Evolutionary conservation across 2,113 vertebrate species (phyloP).

Genomic region (Pan troglodytes): DNA sequence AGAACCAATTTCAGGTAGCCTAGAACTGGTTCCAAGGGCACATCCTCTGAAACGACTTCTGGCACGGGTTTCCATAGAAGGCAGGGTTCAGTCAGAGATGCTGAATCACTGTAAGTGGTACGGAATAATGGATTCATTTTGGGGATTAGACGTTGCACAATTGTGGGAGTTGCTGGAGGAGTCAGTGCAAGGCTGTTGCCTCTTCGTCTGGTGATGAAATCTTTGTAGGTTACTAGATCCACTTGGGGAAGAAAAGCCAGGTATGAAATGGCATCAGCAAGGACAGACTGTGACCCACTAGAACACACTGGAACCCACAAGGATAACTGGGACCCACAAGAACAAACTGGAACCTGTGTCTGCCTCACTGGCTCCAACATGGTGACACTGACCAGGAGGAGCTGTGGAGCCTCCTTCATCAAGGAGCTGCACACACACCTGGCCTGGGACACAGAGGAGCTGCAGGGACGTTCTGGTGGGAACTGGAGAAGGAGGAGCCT

Average conservation of each 20-base stretch:
- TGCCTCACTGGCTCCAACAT: background rate
- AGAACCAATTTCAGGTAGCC: background rate
- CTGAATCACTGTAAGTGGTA: background rate
- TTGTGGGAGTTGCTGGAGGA: background rate
- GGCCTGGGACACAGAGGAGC: background rate
- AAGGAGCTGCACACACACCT: rapidly evolving
- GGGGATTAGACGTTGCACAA: background rate
- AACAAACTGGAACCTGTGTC: background rate
- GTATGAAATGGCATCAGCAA: background rate
- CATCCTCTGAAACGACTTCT: background rate
- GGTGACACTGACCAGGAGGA: too few species aligned
- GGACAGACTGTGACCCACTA: background rate
- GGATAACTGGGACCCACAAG: background rate
- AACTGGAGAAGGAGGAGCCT: background rate
- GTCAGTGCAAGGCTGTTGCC: background rate
- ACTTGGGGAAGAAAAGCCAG: background rate
- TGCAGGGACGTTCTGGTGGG: background rate
- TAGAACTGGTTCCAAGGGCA: background rate
- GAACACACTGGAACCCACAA: background rate
- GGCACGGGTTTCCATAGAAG: background rate
- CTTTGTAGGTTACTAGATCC: background rate
- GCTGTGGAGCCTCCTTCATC: background rate
- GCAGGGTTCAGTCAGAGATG: background rate
- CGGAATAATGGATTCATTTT: background rate
- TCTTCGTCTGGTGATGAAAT: background rate